A percentile compares a stretch with the other conserved stretches of the same genome.
Evolutionary conservation across 2,888 invertebrate species (phyloP).

Genomic region (Microplitis manilae): DNA sequence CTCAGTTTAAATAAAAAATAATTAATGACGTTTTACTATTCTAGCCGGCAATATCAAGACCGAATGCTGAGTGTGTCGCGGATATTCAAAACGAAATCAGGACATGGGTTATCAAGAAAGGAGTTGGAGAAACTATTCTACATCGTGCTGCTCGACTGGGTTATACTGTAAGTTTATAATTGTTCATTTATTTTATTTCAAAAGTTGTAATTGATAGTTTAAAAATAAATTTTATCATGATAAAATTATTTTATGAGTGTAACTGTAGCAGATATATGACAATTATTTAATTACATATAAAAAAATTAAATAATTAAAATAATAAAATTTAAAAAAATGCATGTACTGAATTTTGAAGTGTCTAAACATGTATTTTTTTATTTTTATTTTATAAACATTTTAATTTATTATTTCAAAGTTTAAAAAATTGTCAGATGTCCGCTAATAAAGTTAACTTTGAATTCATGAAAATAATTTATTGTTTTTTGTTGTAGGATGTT

Average conservation of each 20-base stretch:
- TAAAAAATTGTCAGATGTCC: not conserved
- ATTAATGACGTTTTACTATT: constrained; percentile 29
- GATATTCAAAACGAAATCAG: constrained; percentile 90
- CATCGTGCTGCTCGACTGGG: constrained; percentile 93
- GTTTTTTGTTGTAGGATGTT: constrained; percentile 78
- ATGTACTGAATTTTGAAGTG: no score
- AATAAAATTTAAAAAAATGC: no score
- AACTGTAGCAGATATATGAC: no score
- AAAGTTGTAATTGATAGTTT: constrained; percentile 22
- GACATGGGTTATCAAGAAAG: constrained; percentile 94
- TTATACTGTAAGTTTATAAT: constrained; percentile 79
- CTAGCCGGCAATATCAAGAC: constrained; percentile 68
- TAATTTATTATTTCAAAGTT: no score
- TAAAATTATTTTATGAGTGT: not conserved
- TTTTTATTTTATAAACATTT: no score
- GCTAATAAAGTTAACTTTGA: constrained; percentile 6
- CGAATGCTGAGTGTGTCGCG: constrained; percentile 79
- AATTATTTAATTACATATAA: no score
- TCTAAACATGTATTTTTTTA: no score
- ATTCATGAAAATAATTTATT: constrained; percentile 12
- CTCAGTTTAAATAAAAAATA: not conserved
- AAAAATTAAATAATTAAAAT: no score
- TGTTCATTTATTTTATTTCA: constrained; percentile 1
- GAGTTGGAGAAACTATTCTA: constrained; percentile 92
- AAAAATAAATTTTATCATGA: not conserved